Evolutionary conservation across 1,140 invertebrate genomes (phyloP), one percentile per base, ranked within the genome.

Genomic region (Ceratina japonica): DNA sequence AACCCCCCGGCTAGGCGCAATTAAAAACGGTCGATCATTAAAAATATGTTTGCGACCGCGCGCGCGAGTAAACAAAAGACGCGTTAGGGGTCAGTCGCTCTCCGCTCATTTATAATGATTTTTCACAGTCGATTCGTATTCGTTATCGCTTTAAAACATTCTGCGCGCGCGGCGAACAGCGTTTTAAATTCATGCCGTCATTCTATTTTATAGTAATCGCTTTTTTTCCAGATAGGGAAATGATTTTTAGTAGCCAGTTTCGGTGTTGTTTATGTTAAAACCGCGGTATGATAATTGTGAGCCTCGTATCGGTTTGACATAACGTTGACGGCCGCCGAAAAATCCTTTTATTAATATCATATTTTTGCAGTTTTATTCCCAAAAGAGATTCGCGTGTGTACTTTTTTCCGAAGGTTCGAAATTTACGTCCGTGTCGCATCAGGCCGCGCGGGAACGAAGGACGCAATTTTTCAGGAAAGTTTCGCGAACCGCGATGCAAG

Each of bases 61-160:
- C 5, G 15, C 37, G 22, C 37, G 22, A 7, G 10, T 54, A 54
- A 77, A 77, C 51, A 64, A 79, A 74, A 24, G 20, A 3, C 18
- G 49, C 15, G 37, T 44, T 44, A 44, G 20, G 27, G 3, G 37
- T 37, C 18, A 4, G 8, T 18, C n/a, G 49, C 49, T 27, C 15
- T n/a, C 49, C 10, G 10, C 37, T 8, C 75, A 66, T 69, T 62
- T 62, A 51, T 69, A 62, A 77, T 77, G 66, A 27, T 18, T 62
- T 70, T 44, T 62, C 15, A n/a, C 27, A 8, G 22, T 10, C 75
- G 51, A 66, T 75, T 75, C 73, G 63, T 66, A 66, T 75, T 75
- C 66, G 66, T 77, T 77, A 77, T 77, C 75, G 66, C 58, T 49
- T 16, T 24, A 18, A 54, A 77, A 77, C 66, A 71, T 77, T 62